A percentile compares a stretch with the other conserved stretches of the same genome.
Conservation (phyloP, 2,113 vertebrate genomes). For the Anhinga rufa region DNA sequence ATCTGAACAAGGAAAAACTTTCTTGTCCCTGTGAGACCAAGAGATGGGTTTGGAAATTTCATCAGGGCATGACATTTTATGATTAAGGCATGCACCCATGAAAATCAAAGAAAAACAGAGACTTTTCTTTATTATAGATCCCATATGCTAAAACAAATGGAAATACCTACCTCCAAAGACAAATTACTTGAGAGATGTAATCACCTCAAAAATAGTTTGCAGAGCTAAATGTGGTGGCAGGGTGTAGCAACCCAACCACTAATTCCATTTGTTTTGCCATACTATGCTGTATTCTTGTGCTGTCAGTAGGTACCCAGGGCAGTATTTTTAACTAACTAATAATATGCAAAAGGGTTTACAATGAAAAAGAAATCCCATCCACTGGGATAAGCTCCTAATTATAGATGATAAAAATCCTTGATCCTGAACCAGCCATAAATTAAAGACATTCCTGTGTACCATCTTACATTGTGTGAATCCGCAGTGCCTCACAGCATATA, state of each 20-base stretch:
- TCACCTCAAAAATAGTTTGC: not conserved
- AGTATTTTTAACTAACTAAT: slow-evolving; percentile 16
- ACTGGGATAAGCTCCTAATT: slow-evolving; percentile 3
- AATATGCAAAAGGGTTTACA: not conserved
- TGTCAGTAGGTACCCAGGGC: not conserved
- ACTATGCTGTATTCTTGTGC: not conserved
- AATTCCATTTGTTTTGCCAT: not conserved
- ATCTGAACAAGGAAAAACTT: not conserved
- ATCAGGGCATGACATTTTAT: not conserved
- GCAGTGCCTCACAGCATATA: not conserved
- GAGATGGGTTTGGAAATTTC: not conserved
- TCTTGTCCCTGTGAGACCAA: not conserved
- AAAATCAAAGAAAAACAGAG: not conserved
- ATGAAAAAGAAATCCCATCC: not conserved
- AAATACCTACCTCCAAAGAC: not conserved
- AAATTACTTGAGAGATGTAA: not conserved
- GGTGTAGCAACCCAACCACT: not conserved
- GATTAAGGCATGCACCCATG: not conserved
- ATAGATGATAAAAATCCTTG: not conserved
- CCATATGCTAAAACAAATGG: not conserved
- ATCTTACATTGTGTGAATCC: not conserved
- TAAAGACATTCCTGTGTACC: not conserved
- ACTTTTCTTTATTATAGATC: not conserved
- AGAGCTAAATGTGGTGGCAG: not conserved
- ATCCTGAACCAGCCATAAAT: not conserved